Conservation (phyloP, 2,888 invertebrate genomes). For the Orchestes rusci region DNA sequence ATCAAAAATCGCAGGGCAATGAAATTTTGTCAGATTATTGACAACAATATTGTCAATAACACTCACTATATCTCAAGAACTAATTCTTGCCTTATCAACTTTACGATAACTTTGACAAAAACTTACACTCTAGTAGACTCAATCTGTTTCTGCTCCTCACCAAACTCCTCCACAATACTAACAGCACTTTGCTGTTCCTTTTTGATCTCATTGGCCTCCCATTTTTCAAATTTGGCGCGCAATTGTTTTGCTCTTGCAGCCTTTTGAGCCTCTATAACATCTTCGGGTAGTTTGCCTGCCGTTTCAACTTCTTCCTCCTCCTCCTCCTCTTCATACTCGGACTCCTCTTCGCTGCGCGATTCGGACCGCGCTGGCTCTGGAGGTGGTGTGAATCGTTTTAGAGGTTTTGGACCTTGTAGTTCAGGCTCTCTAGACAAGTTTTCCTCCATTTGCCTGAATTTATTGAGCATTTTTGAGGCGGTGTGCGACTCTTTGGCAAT, state of each 20-base stretch:
- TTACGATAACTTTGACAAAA: too few species aligned
- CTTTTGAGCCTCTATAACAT: constrained; percentile 54
- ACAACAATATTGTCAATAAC: too few species aligned
- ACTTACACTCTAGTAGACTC: constrained; percentile 76
- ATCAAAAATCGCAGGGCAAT: too few species aligned
- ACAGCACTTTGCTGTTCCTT: constrained; percentile 45
- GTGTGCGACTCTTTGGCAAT: constrained; percentile 58
- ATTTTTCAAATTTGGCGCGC: constrained; percentile 81
- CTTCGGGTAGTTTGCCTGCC: constrained; percentile 34
- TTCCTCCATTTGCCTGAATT: constrained; percentile 85
- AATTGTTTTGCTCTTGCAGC: constrained; percentile 77
- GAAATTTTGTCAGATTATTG: too few species aligned
- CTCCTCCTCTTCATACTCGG: constrained; percentile 42
- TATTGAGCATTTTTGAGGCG: constrained; percentile 77
- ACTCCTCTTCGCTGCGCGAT: constrained; percentile 41
- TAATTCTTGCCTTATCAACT: too few species aligned
- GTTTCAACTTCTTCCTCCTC: constrained; percentile 46
- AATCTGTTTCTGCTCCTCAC: constrained; percentile 65
- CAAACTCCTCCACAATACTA: constrained; percentile 37
- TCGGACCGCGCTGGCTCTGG: constrained; percentile 52
- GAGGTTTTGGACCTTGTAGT: constrained; percentile 61
- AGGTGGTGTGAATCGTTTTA: constrained; percentile 86
- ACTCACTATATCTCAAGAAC: too few species aligned
- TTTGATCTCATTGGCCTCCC: constrained; percentile 64
- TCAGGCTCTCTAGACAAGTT: constrained; percentile 49